Percentiles rank a stretch among this genome's conserved stretches.
Conservation (phyloP, 1,140 invertebrate genomes). For the Coptotermes formosanus region DNA sequence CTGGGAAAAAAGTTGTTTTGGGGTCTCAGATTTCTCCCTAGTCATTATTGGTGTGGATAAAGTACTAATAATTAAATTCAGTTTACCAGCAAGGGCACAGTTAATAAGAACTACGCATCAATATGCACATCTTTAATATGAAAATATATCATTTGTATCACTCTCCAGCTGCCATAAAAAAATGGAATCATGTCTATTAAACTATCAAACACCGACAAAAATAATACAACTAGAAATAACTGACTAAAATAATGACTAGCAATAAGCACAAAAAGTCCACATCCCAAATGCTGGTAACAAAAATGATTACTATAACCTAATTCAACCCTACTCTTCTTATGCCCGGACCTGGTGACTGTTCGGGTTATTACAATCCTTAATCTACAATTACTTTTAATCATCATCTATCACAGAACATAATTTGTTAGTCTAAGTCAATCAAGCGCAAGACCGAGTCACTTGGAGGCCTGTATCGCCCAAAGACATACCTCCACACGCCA, state of each 20-base stretch:
- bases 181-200: no score
- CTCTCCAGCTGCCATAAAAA: no score
- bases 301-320: background rate
- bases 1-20: no score
- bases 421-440: background rate
- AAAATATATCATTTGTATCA: no score
- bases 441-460: background rate
- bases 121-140: no score
- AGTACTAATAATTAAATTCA: no score
- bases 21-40: no score
- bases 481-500: background rate
- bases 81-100: no score
- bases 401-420: background rate
- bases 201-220: no score
- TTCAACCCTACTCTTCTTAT: no score
- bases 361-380: background rate
- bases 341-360: background rate
- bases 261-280: background rate
- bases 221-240: background rate
- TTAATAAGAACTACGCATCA: no score
- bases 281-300: background rate
- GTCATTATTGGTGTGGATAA: no score
- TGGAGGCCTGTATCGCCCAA: background rate
- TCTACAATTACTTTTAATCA: background rate
- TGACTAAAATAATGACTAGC: background rate